phyloP scores from a whole-genome alignment of 2,797 vertebrate species.

The Chaetodon trifasciatus region DNA sequence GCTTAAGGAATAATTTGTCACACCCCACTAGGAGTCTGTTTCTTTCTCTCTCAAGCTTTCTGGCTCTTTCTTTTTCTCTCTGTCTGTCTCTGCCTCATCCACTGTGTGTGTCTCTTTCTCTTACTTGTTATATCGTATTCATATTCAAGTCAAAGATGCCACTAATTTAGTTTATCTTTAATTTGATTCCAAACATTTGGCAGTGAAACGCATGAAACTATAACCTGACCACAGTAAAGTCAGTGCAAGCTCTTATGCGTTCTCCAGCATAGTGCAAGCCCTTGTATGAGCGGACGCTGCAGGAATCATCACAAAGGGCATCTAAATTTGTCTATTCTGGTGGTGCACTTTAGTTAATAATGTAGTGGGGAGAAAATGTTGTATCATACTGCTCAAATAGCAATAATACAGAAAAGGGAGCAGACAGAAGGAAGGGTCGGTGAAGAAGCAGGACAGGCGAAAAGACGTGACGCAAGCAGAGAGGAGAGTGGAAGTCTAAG shows the following conservation, averaged over 20 bases:
- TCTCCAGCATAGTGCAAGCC: background rate
- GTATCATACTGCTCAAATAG: constrained; percentile 31
- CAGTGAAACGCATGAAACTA: background rate
- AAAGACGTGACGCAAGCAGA: constrained; percentile 37
- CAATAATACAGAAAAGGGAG: constrained; percentile 44
- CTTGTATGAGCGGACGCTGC: constrained; percentile 37
- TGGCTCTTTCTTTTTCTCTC: constrained; percentile 30
- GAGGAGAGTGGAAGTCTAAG: constrained; percentile 35
- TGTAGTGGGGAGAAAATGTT: constrained; percentile 31
- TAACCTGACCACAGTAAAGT: background rate
- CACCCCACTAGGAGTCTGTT: constrained; percentile 60
- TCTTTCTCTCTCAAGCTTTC: constrained; percentile 34
- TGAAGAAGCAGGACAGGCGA: constrained; percentile 23
- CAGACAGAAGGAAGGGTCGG: constrained; percentile 31
- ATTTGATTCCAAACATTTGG: constrained; percentile 17
- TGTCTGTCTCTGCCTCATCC: constrained; percentile 33
- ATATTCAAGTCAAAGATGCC: constrained; percentile 15
- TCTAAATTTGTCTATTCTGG: constrained; percentile 37
- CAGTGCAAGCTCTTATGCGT: background rate
- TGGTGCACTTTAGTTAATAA: constrained; percentile 46
- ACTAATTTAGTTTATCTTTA: constrained; percentile 12
- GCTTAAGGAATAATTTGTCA: constrained; percentile 72
- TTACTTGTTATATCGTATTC: background rate
- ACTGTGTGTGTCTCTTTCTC: constrained; percentile 15
- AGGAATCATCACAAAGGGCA: constrained; percentile 21